Conservation (phyloP, 2,888 invertebrate species). For the Apodemia zela region DNA sequence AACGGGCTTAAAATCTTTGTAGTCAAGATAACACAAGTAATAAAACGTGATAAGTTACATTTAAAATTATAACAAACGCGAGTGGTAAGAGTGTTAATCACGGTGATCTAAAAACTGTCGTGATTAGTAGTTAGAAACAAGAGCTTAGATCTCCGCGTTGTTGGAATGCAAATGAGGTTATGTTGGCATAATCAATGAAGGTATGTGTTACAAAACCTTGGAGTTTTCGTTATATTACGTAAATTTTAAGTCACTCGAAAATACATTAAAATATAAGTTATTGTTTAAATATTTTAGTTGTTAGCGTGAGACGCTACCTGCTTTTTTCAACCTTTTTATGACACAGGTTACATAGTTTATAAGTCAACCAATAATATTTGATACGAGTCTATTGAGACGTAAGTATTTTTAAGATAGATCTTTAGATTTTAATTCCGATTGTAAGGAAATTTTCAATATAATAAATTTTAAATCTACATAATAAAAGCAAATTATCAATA, state of each 20-base stretch:
- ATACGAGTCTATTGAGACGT: too few relatives aligned
- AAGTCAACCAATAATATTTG: too few relatives aligned
- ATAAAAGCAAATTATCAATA: too few relatives aligned
- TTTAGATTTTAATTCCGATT: too few relatives aligned
- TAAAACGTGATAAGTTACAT: neutral
- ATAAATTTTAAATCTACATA: too few relatives aligned
- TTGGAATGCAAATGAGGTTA: slow-evolving; percentile 50
- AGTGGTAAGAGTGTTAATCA: neutral
- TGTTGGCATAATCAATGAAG: slow-evolving; percentile 56
- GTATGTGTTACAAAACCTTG: slow-evolving; percentile 23
- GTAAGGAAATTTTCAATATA: too few relatives aligned
- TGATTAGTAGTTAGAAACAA: neutral
- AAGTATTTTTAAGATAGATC: too few relatives aligned
- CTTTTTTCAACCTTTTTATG: too few relatives aligned
- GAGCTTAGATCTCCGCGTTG: neutral
- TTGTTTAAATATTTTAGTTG: neutral
- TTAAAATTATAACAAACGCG: neutral
- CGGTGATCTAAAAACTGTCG: neutral
- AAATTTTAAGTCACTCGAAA: neutral
- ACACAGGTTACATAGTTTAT: too few relatives aligned
- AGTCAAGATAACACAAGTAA: neutral
- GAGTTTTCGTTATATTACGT: neutral
- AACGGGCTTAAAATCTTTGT: slow-evolving; percentile 31
- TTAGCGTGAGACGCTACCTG: neutral
- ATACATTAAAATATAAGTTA: neutral